Conservation (phyloP, 2,888 invertebrate genomes). For the Taphrorychus bicolor region DNA sequence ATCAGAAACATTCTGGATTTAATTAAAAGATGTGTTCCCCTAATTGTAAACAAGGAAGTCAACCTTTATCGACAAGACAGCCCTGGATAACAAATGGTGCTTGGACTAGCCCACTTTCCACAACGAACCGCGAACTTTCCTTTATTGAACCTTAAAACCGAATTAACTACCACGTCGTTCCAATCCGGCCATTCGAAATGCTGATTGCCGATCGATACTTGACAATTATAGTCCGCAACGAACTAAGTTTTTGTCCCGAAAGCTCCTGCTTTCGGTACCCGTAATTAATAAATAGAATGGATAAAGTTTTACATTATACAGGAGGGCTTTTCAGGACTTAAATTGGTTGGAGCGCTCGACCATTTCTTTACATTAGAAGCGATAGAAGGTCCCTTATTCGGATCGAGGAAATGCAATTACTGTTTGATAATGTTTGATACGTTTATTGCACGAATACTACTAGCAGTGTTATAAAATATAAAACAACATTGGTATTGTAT, state of each 20-base stretch:
- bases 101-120: neutral
- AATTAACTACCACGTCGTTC: neutral
- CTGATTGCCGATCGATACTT: neutral
- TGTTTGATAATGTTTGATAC: neutral
- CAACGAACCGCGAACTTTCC: neutral
- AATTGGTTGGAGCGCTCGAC: neutral
- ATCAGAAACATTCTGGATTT: too few species aligned
- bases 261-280: neutral
- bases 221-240: neutral
- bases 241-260: neutral
- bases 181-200: neutral
- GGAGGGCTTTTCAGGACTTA: neutral
- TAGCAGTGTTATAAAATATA: too few species aligned
- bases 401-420: neutral
- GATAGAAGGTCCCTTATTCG: neutral
- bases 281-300: slow-evolving; percentile 6
- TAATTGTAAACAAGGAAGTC: too few species aligned
- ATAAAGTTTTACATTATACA: slow-evolving; percentile 1
- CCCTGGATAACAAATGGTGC: neutral
- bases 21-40: too few species aligned
- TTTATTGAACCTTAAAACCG: neutral
- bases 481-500: too few species aligned
- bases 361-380: neutral
- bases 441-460: too few species aligned
- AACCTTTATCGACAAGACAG: too few species aligned